These are phyloP conservation scores for Merops nubicus DNA, from an alignment of 2,113 vertebrate genomes.

Conservation along the genomic window DNA sequence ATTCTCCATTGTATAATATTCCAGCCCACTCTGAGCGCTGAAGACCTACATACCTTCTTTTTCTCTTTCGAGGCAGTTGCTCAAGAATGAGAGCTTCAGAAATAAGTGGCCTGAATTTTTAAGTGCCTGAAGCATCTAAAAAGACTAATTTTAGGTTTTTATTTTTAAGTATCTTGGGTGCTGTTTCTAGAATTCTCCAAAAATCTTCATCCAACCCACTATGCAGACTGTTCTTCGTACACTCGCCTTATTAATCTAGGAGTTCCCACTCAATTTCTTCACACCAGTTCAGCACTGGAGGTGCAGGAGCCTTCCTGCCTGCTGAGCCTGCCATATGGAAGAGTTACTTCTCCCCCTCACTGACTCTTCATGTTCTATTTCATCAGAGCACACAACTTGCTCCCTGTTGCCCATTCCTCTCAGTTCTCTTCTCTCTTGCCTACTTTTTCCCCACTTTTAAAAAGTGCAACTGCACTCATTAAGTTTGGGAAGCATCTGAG, in stretches of 20 bases:
- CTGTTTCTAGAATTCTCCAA: constrained; percentile 33
- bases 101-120: constrained; percentile 40
- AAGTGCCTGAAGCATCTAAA: constrained; percentile 11
- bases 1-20: background rate
- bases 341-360: constrained; percentile 6
- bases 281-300: constrained; percentile 32
- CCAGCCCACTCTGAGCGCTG: background rate
- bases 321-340: constrained; percentile 61
- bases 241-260: constrained; percentile 48
- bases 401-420: background rate
- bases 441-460: background rate
- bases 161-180: constrained; percentile 27
- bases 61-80: background rate
- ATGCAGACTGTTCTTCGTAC: constrained; percentile 61
- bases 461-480: background rate
- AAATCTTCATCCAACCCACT: constrained; percentile 47
- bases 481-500: background rate
- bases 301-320: constrained; percentile 40
- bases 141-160: constrained; percentile 22
- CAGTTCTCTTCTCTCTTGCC: background rate
- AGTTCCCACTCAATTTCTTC: constrained; percentile 61
- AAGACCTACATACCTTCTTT: constrained; percentile 1
- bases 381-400: background rate
- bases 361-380: background rate
- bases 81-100: constrained; percentile 31